phyloP scores from a whole-genome alignment of 2,797 vertebrate species.

The Pelochelys cantorii region DNA sequence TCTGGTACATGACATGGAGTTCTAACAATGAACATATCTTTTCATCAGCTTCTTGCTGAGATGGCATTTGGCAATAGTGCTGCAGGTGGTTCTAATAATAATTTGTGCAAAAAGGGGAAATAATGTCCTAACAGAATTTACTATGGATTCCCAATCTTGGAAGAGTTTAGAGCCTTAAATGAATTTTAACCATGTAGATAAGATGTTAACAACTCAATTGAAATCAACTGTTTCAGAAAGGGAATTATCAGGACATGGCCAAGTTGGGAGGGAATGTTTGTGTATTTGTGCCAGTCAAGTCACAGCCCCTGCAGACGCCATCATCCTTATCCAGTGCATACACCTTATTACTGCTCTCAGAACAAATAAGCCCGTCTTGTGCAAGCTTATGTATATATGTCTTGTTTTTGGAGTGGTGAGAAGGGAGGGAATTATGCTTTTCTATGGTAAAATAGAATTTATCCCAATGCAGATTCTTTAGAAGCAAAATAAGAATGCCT shows the following conservation, averaged over 20 bases:
- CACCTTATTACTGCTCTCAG: constrained; percentile 59
- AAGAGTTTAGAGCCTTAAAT: background rate
- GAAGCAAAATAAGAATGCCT: constrained; percentile 51
- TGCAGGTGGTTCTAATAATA: background rate
- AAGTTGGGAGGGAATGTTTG: constrained; percentile 72
- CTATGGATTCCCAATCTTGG: background rate
- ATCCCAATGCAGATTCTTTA: constrained; percentile 70
- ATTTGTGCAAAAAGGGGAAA: background rate
- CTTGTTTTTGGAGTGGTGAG: constrained; percentile 72
- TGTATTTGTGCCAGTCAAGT: constrained; percentile 63
- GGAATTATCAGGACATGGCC: constrained; percentile 74
- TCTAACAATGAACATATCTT: background rate
- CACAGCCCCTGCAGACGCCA: constrained; percentile 72
- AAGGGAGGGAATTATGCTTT: constrained; percentile 52
- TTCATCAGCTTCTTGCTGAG: background rate
- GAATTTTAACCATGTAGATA: background rate
- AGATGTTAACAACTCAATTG: constrained; percentile 64
- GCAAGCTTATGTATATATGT: constrained; percentile 64
- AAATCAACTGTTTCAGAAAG: constrained; percentile 52
- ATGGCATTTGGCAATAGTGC: constrained; percentile 23
- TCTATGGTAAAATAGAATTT: constrained; percentile 68
- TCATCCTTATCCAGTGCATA: constrained; percentile 67
- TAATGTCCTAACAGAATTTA: background rate
- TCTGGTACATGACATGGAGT: background rate
- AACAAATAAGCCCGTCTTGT: constrained; percentile 52